phyloP scores from a whole-genome alignment of 2,888 invertebrate genomes.

The Nephrotoma flavescens region DNA sequence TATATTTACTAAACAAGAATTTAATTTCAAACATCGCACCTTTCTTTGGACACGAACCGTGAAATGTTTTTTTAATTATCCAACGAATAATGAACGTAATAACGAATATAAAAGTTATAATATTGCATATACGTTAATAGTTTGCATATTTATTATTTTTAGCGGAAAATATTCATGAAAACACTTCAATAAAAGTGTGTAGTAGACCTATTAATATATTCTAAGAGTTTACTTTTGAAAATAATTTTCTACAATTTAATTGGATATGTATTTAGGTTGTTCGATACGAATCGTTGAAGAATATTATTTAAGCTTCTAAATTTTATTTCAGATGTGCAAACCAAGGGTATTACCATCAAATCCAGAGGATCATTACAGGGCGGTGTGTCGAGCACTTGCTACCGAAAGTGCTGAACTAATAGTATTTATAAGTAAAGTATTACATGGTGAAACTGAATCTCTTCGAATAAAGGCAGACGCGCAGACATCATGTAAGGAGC shows the following conservation, averaged over 20 bases:
- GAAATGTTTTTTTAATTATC: not conserved
- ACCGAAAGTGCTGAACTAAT: slow-evolving; percentile 83
- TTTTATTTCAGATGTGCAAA: slow-evolving; percentile 33
- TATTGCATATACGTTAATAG: not conserved
- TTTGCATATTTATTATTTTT: not conserved
- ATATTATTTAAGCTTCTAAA: not conserved
- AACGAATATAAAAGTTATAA: not conserved
- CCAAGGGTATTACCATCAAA: slow-evolving; percentile 34
- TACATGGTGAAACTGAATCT: slow-evolving; percentile 45
- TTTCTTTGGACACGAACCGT: not conserved
- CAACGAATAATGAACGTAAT: not conserved
- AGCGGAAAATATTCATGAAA: not conserved
- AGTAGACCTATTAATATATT: too few relatives aligned
- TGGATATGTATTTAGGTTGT: not conserved
- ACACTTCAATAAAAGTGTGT: not conserved
- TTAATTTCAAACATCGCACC: not conserved
- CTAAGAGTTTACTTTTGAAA: not conserved
- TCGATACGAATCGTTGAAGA: not conserved
- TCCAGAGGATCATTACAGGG: slow-evolving; percentile 53
- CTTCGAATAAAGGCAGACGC: slow-evolving; percentile 47
- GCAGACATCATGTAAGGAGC: slow-evolving; percentile 45
- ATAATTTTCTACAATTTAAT: not conserved
- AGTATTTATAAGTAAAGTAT: slow-evolving; percentile 75
- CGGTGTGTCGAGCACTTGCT: slow-evolving; percentile 83
- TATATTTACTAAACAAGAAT: too few relatives aligned